A percentile compares a stretch with the other conserved stretches of the same genome.
These are phyloP conservation scores for Ips typographus DNA, from an alignment of 1,140 invertebrate genomes.

Conservation along the genomic window DNA sequence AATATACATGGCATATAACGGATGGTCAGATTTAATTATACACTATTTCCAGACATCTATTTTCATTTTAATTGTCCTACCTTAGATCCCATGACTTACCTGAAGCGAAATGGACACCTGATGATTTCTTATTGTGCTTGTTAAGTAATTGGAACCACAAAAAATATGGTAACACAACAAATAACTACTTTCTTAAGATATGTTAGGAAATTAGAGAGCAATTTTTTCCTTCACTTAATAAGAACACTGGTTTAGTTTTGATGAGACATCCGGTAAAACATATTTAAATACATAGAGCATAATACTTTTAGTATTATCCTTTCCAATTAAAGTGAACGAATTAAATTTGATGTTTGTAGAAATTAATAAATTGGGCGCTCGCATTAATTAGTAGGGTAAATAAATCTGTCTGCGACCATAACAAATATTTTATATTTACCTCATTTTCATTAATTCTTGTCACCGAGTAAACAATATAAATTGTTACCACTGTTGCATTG, in stretches of 20 bases:
- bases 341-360: not conserved
- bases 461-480: constrained; percentile 22
- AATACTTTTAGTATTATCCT: too few relatives aligned
- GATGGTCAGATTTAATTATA: constrained; percentile 29
- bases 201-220: constrained; percentile 6
- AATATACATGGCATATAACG: constrained; percentile 15
- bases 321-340: too few relatives aligned
- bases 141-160: constrained; percentile 20
- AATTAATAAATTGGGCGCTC: constrained; percentile 6
- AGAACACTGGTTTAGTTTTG: too few relatives aligned
- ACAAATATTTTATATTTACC: constrained; percentile 31
- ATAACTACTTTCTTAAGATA: not conserved
- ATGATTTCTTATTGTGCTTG: constrained; percentile 26
- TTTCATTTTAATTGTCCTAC: constrained; percentile 28
- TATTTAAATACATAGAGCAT: too few relatives aligned
- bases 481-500: constrained; percentile 22
- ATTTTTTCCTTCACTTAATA: not conserved
- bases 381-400: constrained; percentile 26
- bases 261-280: too few relatives aligned
- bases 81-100: constrained; percentile 17
- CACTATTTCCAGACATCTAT: constrained; percentile 11
- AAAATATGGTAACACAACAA: constrained; percentile 9
- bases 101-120: constrained; percentile 13
- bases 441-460: constrained; percentile 33
- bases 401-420: constrained; percentile 25